Base-by-base conservation (phyloP, 2,888 invertebrate species). In the Melanargia galathea region DNA sequence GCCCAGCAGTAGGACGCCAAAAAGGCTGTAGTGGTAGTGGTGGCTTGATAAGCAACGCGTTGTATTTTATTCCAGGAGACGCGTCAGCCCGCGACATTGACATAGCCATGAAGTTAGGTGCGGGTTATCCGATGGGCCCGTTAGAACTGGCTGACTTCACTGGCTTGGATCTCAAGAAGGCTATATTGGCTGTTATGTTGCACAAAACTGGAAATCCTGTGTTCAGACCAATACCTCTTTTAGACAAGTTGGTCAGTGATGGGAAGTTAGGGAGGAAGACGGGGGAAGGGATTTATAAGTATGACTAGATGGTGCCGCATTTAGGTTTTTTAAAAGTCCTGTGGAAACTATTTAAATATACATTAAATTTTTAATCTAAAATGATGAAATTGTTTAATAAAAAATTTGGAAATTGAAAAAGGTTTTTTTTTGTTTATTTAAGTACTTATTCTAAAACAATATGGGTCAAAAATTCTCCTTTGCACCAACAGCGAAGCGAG, bases 111-210 rank as follows among this genome's bases (percentile, higher is more conserved):
- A 97, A 97, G 81, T 87, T 97, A 1, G 97, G 97, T 5, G 96
- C 97, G 13, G 95, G 96, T 0, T 94, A 97, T 83, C 97, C 97
- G 6, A 97, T 97, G 97, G 97, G 97, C 3, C 97, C 97, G 0
- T 93, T 98, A 67, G 96, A 97, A 83, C 86, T 97, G 48, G 88
- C 94, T 1, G 97, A 97, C 87, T 97, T 95, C 81, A 95, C 96
- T 0, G 97, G 97, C 0, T 87, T 96, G 11, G 97, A 97, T 80
- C 96, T 96, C 3, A 93, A 93, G 64, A 92, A 94, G 76, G 95
- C 94, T 75, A 96, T 97, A 20, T 70, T 87, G 10, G 76, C 70
- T 0, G 95, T 95, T 7, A 95, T 97, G 96, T 89, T 93, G 70
- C 85, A 94, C 70, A 93, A 94, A 74, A 87, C 88, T 4, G 80